Base-by-base conservation (phyloP, 2,797 vertebrate genomes). In the Pterois miles region DNA sequence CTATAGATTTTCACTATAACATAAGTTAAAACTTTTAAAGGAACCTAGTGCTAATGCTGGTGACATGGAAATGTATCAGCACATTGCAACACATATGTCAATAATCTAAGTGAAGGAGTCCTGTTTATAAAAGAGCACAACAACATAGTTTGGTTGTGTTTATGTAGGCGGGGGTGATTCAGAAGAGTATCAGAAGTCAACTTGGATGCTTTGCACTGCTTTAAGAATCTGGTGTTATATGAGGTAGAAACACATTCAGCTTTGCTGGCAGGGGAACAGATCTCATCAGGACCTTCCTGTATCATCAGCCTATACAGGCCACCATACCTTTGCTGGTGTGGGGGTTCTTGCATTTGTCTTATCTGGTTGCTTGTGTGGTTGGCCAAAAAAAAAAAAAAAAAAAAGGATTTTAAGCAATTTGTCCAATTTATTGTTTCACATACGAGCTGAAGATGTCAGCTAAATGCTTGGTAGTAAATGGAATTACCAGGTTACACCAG, bases 401-500 rank as follows among this genome's bases (percentile, higher is more conserved):
- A 34, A 22, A 27, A 6, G 40, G 20, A 64, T 78, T 86, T 82
- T 71, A 76, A 77, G 68, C 86, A 83, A 76, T 89, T 87, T 85
- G 54, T 74, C 54, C 53, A 86, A 86, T 91, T 86, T 90, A 84
- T 88, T 82, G 88, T 76, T 82, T 33, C 48, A 68, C 82, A 84
- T 76, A 31, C 76, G 18, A 82, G 80, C 88, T 87, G 83, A 89
- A 87, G 76, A 86, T 74, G 82, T 85, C 88, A 86, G 72, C 74
- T 79, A 76, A 88, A 85, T 9, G 46, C 53, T 65, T 79, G 46
- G 70, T 78, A 66, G 82, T 80, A 88, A 90, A 91, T 89, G 62
- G 87, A 88, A 92, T 89, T 85, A 86, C 88, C 76, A 79, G 86
- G 78, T 79, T 84, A 65, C 63, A 80, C 74, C 76, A 81, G 72